These are phyloP conservation scores for Nephila pilipes DNA, from an alignment of 1,140 invertebrate genomes.

Conservation along the genomic window DNA sequence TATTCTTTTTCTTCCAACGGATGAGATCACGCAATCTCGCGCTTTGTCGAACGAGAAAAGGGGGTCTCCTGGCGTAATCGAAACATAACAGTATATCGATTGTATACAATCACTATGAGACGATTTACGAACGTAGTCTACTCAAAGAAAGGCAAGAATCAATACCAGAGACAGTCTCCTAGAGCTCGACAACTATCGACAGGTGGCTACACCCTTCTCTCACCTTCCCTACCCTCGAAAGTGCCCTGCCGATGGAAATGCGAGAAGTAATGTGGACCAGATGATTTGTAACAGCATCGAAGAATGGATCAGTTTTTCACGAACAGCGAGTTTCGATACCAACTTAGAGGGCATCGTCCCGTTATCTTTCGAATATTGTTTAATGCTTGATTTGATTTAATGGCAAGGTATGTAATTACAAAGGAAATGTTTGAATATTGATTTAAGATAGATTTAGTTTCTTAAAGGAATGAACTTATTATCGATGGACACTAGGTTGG, in stretches of 20 bases:
- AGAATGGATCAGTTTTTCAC: not conserved
- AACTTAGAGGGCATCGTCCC: not conserved
- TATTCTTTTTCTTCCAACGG: no score
- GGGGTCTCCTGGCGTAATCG: not conserved
- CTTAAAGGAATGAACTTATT: no score
- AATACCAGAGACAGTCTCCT: slow-evolving; percentile 41
- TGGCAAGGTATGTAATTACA: no score
- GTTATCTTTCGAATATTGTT: not conserved
- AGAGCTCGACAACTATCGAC: not conserved
- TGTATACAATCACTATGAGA: not conserved
- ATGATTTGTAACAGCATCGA: not conserved
- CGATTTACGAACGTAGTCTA: not conserved
- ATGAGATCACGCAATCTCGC: no score
- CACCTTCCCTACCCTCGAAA: not conserved
- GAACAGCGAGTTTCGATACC: not conserved
- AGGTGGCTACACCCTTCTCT: not conserved
- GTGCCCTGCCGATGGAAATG: not conserved
- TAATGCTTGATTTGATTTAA: no score
- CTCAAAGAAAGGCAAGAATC: not conserved
- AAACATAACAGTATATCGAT: not conserved
- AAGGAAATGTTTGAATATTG: no score
- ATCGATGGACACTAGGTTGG: no score
- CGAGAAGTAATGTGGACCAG: not conserved
- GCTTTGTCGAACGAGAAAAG: not conserved
- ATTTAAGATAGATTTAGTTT: no score